Percentiles rank a stretch among this genome's conserved stretches.
phyloP scores from a whole-genome alignment of 2,113 vertebrate species.

The Colistium nudipinnis region DNA sequence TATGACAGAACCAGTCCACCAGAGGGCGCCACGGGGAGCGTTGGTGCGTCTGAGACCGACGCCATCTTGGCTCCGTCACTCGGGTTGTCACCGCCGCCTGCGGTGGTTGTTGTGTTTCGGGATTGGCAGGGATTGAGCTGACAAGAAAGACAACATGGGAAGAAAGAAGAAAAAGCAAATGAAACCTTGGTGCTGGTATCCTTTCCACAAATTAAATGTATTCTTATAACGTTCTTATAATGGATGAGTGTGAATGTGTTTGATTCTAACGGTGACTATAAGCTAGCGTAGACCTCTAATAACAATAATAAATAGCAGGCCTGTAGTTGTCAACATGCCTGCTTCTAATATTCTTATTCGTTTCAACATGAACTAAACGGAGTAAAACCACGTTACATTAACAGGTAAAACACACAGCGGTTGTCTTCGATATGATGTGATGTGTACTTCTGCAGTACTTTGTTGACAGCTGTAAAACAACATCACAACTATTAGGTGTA shows the following conservation, averaged over 20 bases:
- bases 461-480: too few species aligned
- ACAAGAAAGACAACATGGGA: conserved; percentile 81
- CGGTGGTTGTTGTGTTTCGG: not conserved
- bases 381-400: too few species aligned
- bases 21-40: not conserved
- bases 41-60: not conserved
- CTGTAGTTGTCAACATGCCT: too few species aligned
- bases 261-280: too few species aligned
- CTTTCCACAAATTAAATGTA: conserved; percentile 68
- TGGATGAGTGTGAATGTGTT: not conserved
- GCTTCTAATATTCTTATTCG: too few species aligned
- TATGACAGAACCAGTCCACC: not conserved
- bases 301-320: too few species aligned
- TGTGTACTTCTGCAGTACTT: too few species aligned
- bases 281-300: too few species aligned
- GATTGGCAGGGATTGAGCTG: not conserved
- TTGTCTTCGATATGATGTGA: too few species aligned
- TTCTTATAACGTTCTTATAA: not conserved
- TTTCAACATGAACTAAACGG: too few species aligned
- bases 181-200: conserved; percentile 98
- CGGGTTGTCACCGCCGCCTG: not conserved
- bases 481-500: too few species aligned
- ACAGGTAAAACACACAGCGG: too few species aligned
- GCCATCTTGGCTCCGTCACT: conserved; percentile 46
- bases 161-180: conserved; percentile 97